Percentiles rank a stretch among this genome's conserved stretches.
Conservation (phyloP, 2,797 vertebrate genomes). For the Urocyon cinereoargenteus region DNA sequence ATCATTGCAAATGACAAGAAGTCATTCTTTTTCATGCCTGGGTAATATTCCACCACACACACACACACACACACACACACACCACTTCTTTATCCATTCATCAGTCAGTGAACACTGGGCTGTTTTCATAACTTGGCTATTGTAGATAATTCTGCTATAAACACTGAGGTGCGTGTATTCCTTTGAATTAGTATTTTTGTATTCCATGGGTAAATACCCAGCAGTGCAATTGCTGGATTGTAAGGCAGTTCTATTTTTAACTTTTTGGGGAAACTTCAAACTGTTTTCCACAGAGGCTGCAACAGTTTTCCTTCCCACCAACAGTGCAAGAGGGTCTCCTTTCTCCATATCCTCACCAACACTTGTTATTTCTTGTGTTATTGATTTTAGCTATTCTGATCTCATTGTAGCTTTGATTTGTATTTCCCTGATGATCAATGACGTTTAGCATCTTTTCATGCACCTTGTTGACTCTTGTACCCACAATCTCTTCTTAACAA, state of each 20-base stretch:
- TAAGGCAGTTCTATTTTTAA: background rate
- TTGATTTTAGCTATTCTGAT: background rate
- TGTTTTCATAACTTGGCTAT: background rate
- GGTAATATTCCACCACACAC: too few species aligned
- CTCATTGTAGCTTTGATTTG: background rate
- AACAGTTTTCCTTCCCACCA: background rate
- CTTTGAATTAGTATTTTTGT: background rate
- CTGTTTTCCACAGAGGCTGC: background rate
- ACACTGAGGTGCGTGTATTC: background rate
- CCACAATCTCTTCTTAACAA: background rate
- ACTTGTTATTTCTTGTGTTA: background rate
- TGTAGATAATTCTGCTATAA: background rate
- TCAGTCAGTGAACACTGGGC: background rate
- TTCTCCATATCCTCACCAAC: background rate
- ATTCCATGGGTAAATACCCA: background rate
- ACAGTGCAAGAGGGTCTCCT: background rate
- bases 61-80: too few species aligned
- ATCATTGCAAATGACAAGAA: background rate
- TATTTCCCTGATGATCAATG: background rate
- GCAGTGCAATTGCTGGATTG: background rate
- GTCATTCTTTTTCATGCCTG: background rate
- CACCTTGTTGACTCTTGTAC: background rate
- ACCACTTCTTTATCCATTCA: background rate
- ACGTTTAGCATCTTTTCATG: background rate
- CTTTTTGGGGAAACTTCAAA: background rate